These are phyloP conservation scores for Zapus hudsonius DNA, from an alignment of 2,113 vertebrate species.

Conservation along the genomic window DNA sequence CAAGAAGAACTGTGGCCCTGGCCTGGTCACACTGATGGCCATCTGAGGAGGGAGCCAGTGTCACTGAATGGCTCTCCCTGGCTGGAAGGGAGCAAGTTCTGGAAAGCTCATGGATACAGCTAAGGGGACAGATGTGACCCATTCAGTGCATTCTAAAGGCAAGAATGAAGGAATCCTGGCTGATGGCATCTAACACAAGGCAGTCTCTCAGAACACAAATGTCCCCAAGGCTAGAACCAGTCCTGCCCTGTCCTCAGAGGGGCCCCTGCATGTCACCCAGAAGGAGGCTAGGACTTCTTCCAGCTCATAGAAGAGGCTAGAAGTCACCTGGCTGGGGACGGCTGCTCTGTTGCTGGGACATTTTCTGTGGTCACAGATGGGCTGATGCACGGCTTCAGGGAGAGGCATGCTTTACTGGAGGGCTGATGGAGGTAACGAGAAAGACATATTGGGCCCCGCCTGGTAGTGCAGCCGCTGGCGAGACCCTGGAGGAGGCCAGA, in stretches of 20 bases:
- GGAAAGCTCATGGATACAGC: neutral
- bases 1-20: neutral
- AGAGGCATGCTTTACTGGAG: conserved; percentile 42
- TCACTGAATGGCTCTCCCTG: no score
- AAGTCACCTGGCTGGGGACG: neutral
- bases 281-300: neutral
- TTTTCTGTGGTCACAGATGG: neutral
- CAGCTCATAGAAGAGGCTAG: neutral
- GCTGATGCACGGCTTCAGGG: neutral
- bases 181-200: neutral
- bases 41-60: neutral
- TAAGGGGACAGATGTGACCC: neutral
- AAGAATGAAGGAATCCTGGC: neutral
- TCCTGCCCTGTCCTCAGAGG: neutral
- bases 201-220: neutral
- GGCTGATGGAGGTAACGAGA: conserved; percentile 19
- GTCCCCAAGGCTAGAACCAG: neutral
- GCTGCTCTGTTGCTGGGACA: fast-evolving
- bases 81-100: neutral
- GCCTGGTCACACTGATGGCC: no score
- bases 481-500: conserved; percentile 30
- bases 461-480: conserved; percentile 12
- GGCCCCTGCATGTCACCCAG: neutral
- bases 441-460: conserved; percentile 53
- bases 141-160: neutral